These are phyloP conservation scores for Boulengeromyrus knoepffleri DNA, from an alignment of 2,113 vertebrate species.

Conservation along the genomic window DNA sequence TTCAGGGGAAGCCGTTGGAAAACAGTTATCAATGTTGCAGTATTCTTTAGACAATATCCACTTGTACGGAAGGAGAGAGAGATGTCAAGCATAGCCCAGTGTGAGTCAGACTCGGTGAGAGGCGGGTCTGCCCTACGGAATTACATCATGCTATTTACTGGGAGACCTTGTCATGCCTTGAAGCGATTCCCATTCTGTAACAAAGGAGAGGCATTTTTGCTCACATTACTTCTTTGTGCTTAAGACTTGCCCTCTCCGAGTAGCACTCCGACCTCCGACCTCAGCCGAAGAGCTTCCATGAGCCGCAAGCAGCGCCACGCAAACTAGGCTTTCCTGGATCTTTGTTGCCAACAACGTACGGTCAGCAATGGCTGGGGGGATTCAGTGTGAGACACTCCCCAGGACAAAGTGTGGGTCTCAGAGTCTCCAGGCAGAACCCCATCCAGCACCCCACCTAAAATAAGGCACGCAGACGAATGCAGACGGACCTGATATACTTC, in stretches of 20 bases:
- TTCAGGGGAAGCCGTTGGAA: not conserved
- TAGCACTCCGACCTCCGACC: not conserved
- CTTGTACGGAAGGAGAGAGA: not conserved
- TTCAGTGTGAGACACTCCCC: not conserved
- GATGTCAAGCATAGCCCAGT: not conserved
- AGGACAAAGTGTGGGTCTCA: not conserved
- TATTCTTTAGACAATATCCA: not conserved
- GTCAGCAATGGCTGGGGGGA: not conserved
- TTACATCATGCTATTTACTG: conserved; percentile 10
- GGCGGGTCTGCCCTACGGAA: not conserved
- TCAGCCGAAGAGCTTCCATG: not conserved
- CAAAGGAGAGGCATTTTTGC: not conserved
- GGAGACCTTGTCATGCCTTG: conserved; percentile 11
- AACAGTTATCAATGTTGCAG: not conserved
- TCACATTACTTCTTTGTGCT: not conserved
- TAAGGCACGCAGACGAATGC: not conserved
- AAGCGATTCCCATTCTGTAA: not conserved
- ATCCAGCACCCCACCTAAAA: not conserved
- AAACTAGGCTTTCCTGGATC: not conserved
- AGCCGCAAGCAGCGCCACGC: not conserved
- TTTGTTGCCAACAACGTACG: not conserved
- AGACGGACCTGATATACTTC: not conserved
- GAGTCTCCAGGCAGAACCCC: not conserved
- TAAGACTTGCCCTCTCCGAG: not conserved
- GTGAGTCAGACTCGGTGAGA: not conserved